phyloP scores from a whole-genome alignment of 2,797 vertebrate species.

The Cottoperca gobio region DNA sequence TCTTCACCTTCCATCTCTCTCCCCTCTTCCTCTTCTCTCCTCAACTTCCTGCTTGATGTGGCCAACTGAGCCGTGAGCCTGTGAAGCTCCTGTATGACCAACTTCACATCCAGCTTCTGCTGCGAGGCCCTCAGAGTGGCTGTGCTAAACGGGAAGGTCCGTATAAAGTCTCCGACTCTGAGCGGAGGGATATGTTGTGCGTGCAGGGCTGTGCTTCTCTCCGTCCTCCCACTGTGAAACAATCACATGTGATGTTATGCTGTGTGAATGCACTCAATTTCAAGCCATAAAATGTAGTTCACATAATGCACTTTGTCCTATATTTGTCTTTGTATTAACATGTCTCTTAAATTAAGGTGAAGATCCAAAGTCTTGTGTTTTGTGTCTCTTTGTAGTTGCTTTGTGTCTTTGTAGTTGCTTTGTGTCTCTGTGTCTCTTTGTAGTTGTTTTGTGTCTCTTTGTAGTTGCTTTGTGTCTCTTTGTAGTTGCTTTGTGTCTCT shows the following conservation, averaged over 20 bases:
- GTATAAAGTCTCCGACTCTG: constrained; percentile 85
- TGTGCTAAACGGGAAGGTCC: constrained; percentile 88
- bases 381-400: no score
- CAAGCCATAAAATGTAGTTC: not conserved
- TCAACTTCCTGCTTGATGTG: constrained; percentile 16
- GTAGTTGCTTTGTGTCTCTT: no score
- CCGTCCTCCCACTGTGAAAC: constrained; percentile 46
- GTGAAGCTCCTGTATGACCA: constrained; percentile 82
- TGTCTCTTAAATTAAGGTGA: no score
- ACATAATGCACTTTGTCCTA: not conserved
- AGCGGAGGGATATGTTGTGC: constrained; percentile 56
- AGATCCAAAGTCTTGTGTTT: no score
- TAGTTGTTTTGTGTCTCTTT: no score
- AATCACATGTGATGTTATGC: not conserved
- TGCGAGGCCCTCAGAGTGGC: constrained; percentile 82
- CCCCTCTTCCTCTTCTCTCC: constrained; percentile 11
- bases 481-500: no score
- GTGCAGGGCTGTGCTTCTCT: constrained; percentile 36
- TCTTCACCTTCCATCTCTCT: constrained; percentile 21
- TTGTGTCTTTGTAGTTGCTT: no score
- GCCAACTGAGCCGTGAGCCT: constrained; percentile 73
- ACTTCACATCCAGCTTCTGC: constrained; percentile 76
- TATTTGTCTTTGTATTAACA: no score
- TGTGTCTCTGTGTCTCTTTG: no score
- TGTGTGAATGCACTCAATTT: not conserved